A percentile compares a stretch with the other conserved stretches of the same genome.
Conservation (phyloP, 2,797 vertebrate genomes). For the Tarsius wallacei region DNA sequence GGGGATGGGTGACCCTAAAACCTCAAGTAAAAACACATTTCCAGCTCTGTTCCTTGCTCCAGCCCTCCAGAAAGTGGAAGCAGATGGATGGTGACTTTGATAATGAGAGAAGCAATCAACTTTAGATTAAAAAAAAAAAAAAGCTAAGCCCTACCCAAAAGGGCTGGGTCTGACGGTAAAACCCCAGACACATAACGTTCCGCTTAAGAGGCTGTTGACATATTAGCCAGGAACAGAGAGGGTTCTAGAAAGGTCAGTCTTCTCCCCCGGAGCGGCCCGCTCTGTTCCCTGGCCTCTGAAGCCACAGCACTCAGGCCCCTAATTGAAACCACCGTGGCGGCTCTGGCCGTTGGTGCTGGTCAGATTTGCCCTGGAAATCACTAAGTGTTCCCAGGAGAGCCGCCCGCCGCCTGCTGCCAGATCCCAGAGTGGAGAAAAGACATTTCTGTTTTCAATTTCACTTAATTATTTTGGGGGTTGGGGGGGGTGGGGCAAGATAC, state of each 20-base stretch:
- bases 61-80: slow-evolving; percentile 90
- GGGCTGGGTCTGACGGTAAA: slow-evolving; percentile 86
- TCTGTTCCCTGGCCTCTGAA: background rate
- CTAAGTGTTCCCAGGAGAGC: slow-evolving; percentile 75
- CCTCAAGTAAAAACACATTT: slow-evolving; percentile 91
- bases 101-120: slow-evolving; percentile 87
- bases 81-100: slow-evolving; percentile 91
- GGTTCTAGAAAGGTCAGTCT: slow-evolving; percentile 71
- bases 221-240: slow-evolving; percentile 78
- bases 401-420: slow-evolving; percentile 64
- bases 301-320: slow-evolving; percentile 48
- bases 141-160: slow-evolving; percentile 77
- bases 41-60: slow-evolving; percentile 77
- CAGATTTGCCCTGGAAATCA: slow-evolving; percentile 80
- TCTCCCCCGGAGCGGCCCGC: background rate
- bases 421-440: slow-evolving; percentile 39
- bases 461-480: slow-evolving; percentile 59
- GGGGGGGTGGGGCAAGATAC: background rate
- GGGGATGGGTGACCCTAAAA: slow-evolving; percentile 80
- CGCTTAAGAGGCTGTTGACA: slow-evolving; percentile 86
- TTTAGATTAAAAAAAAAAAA: slow-evolving; percentile 82
- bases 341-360: slow-evolving; percentile 59
- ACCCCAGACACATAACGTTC: slow-evolving; percentile 83
- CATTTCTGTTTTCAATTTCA: slow-evolving; percentile 77
- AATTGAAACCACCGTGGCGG: slow-evolving; percentile 70